A percentile compares a stretch with the other conserved stretches of the same genome.
Evolutionary conservation across 1,140 invertebrate species (phyloP).

Genomic region (Bombus huntii): DNA sequence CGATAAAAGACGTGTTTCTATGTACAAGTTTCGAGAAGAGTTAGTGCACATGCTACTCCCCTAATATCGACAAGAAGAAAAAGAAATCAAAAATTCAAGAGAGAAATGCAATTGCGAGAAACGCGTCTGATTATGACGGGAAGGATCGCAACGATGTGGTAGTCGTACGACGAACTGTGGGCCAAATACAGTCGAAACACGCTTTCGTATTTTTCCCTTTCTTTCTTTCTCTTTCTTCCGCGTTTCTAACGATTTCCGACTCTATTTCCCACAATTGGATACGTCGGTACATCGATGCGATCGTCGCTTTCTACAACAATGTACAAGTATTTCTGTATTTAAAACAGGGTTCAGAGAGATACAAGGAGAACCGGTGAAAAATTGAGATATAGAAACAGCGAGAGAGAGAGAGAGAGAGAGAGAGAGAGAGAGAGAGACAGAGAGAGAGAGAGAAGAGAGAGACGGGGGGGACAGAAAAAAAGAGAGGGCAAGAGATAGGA

Average conservation of each 20-base stretch:
- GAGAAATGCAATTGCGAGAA: conserved; percentile 40
- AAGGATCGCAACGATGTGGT: conserved; percentile 31
- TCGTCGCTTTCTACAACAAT: conserved; percentile 17
- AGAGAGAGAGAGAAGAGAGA: background rate
- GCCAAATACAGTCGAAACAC: background rate
- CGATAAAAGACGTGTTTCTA: conserved; percentile 77
- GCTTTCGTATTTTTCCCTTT: background rate
- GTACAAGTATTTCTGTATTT: conserved; percentile 28
- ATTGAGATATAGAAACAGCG: background rate
- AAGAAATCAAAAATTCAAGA: conserved; percentile 50
- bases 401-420: background rate
- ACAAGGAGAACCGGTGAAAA: background rate
- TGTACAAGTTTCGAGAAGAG: conserved; percentile 78
- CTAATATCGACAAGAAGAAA: conserved; percentile 66
- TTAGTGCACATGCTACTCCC: conserved; percentile 82
- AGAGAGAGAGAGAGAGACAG: too few relatives aligned
- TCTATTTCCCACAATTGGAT: background rate
- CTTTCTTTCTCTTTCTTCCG: background rate
- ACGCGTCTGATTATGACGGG: conserved; percentile 13
- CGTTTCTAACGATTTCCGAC: background rate
- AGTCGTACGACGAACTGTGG: conserved; percentile 6
- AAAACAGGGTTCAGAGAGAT: background rate
- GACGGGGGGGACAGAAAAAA: background rate
- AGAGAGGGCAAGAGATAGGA: background rate
- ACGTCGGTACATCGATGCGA: conserved; percentile 6